Base-by-base conservation (phyloP, 2,888 invertebrate genomes). In the Epicampocera succincta region DNA sequence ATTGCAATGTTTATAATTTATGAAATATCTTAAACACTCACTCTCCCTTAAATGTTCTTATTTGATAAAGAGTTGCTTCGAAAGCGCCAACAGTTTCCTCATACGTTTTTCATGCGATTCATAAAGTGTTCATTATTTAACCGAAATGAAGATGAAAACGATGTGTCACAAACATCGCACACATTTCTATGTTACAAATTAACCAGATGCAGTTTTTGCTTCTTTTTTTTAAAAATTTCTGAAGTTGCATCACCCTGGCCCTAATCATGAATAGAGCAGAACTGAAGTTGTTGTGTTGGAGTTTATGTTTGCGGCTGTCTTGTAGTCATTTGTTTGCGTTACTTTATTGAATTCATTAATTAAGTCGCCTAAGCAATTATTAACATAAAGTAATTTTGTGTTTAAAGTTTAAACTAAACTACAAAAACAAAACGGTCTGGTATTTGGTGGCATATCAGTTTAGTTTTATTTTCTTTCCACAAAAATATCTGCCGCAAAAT, bases 301-400 rank as follows among this genome's bases (percentile, higher is more conserved):
- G 17, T 73, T 68, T 61, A 63, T 63, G 63, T 25, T 5, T 25
- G 58, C 56, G 33, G 75, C 33, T 75, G 72, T 72, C 75, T 54
- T 80, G 66, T 76, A 68, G 65, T 80, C 60, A 68, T 76, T 80
- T 80, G 80, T 80, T 80, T 71, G 58, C 72, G 68, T 68, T 76
- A 80, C 72, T 80, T 80, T 80, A 80, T 76, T 66, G 33, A 61
- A 40, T 66, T 66, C 54, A 78, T 75, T 80, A 63, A 74, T 48
- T 56, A 12, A 65, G 58, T 21, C 74, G 60, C 69, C 58, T 48
- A 38, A 63, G 29, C 38, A 48, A 21, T 33, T 48, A 66, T 52
- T 21, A 42, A 25, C 68, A 46, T 61, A 9, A 33, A 33, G 33
- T 6, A 33, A 33, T 33, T 33, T 33, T 8, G 33, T 33, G 8